Conservation (phyloP, 1,140 invertebrate genomes). For the Magallana angulata region DNA sequence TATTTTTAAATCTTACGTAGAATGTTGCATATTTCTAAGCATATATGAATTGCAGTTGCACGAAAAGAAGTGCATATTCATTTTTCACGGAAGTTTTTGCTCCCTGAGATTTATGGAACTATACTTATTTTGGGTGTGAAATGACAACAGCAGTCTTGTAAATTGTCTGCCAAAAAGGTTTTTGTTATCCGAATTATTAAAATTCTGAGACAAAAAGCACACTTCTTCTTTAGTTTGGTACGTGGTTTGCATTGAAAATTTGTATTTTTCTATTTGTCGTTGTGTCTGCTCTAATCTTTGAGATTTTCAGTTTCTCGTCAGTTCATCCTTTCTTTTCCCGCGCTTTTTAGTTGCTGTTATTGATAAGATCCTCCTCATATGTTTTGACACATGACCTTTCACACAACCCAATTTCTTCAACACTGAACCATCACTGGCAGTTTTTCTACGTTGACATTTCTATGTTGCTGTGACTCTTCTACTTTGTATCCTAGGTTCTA, state of each 20-base stretch:
- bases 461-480: too few species aligned
- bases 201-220: neutral
- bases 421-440: too few species aligned
- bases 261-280: too few species aligned
- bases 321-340: too few species aligned
- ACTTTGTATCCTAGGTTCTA: too few species aligned
- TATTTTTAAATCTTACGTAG: neutral
- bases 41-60: neutral
- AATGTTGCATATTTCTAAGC: neutral
- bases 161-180: neutral
- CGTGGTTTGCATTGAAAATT: neutral
- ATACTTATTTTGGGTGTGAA: neutral
- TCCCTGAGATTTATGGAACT: neutral
- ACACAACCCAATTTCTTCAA: too few species aligned
- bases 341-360: too few species aligned
- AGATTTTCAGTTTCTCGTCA: too few species aligned
- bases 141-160: neutral
- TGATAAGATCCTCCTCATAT: too few species aligned
- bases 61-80: neutral
- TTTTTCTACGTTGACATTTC: too few species aligned
- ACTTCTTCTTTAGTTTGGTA: neutral
- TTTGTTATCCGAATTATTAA: neutral
- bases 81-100: neutral
- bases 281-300: too few species aligned
- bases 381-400: too few species aligned